Conservation (phyloP, 2,113 vertebrate genomes). For the Lonchura striata region DNA sequence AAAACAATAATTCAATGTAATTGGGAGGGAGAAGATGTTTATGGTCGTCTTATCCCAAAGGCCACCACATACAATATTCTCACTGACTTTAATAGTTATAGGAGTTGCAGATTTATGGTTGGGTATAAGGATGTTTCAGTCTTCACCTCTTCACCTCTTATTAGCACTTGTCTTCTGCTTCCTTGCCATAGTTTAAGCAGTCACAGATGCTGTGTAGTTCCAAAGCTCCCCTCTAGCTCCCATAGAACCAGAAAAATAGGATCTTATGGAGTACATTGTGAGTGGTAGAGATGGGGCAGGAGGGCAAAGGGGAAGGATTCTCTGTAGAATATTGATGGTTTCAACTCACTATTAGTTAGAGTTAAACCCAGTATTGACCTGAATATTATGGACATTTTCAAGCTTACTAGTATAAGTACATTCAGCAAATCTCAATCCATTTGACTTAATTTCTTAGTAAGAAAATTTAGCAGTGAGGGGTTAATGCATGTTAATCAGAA, state of each 20-base stretch:
- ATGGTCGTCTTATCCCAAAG: background rate
- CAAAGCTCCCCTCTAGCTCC: background rate
- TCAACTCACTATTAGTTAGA: background rate
- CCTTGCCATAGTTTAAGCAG: constrained; percentile 48
- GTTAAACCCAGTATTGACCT: background rate
- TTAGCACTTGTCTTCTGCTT: constrained; percentile 60
- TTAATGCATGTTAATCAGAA: background rate
- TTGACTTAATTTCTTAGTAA: background rate
- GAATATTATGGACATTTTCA: background rate
- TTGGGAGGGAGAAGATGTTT: constrained; percentile 10
- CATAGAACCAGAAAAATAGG: background rate
- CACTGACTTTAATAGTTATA: constrained; percentile 28
- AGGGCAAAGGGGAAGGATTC: background rate
- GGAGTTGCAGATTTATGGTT: constrained; percentile 40
- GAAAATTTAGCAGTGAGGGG: background rate
- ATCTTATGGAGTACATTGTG: background rate
- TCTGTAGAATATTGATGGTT: background rate
- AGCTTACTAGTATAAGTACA: background rate
- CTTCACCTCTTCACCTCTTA: constrained; percentile 59
- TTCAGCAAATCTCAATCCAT: background rate
- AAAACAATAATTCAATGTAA: background rate
- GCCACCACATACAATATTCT: constrained; percentile 5
- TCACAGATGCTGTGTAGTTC: constrained; percentile 36
- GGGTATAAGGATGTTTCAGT: constrained; percentile 36
- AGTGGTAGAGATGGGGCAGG: background rate